Evolutionary conservation across 2,113 vertebrate species (phyloP).

Genomic region (Neofelis nebulosa): DNA sequence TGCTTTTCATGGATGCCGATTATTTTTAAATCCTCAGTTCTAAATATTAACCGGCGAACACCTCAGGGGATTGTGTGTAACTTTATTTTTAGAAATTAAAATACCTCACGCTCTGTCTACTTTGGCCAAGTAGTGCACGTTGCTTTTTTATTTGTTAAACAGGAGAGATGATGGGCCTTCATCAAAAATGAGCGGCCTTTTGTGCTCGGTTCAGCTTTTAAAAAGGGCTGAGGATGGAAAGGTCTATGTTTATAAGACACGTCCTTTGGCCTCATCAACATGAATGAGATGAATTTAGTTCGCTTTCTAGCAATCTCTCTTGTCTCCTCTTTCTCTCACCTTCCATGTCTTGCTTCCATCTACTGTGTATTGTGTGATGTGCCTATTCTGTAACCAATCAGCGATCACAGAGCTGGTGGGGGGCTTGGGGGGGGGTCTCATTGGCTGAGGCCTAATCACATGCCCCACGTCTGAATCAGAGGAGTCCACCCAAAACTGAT

Average conservation of each 20-base stretch:
- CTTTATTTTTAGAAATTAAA: slow-evolving; percentile 75
- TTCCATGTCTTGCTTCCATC: neutral
- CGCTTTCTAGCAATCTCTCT: neutral
- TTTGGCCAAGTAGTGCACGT: slow-evolving; percentile 31
- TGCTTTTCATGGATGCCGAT: slow-evolving; percentile 66
- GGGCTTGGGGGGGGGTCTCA: neutral
- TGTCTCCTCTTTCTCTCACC: neutral
- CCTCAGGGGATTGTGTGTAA: slow-evolving; percentile 40
- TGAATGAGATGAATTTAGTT: neutral
- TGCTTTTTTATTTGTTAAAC: slow-evolving; percentile 55
- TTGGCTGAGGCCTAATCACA: neutral
- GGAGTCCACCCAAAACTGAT: neutral
- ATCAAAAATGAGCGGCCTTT: neutral
- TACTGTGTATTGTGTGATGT: neutral
- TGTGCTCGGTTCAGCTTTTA: slow-evolving; percentile 16
- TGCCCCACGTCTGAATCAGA: neutral
- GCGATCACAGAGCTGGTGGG: neutral
- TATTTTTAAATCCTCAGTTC: slow-evolving; percentile 66
- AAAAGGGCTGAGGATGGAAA: neutral
- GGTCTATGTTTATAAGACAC: neutral
- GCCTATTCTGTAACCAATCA: neutral
- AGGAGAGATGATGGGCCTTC: slow-evolving; percentile 13
- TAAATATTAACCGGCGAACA: slow-evolving; percentile 64
- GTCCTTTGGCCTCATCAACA: neutral
- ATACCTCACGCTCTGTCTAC: slow-evolving; percentile 31